Evolutionary conservation across 2,888 invertebrate genomes (phyloP).

Genomic region (Acanthoscelides obtectus): DNA sequence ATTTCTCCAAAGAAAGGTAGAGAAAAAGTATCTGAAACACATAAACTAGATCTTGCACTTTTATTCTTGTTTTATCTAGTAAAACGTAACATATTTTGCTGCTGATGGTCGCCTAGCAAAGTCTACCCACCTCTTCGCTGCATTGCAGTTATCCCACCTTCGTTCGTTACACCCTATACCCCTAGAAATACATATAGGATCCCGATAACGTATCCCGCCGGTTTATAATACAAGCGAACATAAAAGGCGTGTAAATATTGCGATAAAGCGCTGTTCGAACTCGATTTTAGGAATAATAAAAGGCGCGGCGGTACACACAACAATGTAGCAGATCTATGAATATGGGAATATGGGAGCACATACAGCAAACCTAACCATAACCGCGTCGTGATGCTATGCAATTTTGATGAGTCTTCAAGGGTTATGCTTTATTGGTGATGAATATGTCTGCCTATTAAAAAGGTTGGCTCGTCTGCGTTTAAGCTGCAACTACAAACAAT

Average conservation of each 20-base stretch:
- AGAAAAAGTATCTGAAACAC: too few relatives aligned
- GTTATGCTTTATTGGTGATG: not conserved
- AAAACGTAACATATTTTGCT: too few relatives aligned
- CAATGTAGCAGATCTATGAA: conserved; percentile 12
- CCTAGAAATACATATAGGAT: not conserved
- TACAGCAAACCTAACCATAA: not conserved
- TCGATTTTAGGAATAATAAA: conserved; percentile 15
- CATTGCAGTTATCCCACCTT: not conserved
- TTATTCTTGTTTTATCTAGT: too few relatives aligned
- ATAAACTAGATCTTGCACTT: too few relatives aligned
- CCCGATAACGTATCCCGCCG: not conserved
- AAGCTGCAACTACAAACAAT: too few relatives aligned
- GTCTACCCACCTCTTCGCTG: not conserved
- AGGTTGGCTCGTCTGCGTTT: too few relatives aligned
- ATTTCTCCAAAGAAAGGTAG: too few relatives aligned
- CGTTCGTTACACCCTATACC: not conserved
- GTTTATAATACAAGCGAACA: not conserved
- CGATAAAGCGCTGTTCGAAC: conserved; percentile 6
- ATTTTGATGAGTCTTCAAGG: conserved; percentile 14
- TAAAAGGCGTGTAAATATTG: conserved; percentile 9
- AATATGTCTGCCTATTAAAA: too few relatives aligned
- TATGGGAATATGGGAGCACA: not conserved
- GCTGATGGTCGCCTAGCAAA: too few relatives aligned
- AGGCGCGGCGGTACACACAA: conserved; percentile 5
- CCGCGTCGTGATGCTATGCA: conserved; percentile 5